Percentiles rank a stretch among this genome's conserved stretches.
Conservation (phyloP, 2,113 vertebrate species). For the Crotalus helleri region DNA sequence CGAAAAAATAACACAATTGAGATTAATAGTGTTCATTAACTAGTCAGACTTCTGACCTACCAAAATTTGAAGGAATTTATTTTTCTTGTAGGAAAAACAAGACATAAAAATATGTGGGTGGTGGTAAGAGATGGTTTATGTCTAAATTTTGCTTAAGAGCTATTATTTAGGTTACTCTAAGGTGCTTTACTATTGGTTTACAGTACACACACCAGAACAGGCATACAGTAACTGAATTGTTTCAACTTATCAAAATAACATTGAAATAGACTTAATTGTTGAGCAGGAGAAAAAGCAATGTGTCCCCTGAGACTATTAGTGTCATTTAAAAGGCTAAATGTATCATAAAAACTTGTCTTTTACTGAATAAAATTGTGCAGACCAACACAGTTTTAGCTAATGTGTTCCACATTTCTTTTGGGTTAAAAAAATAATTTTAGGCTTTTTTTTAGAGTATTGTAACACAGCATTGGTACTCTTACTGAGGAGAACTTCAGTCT, state of each 20-base stretch:
- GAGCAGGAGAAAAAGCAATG: conserved; percentile 71
- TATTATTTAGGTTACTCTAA: conserved; percentile 65
- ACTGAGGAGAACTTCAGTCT: conserved; percentile 42
- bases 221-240: conserved; percentile 81
- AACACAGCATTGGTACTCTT: conserved; percentile 48
- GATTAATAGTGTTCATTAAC: conserved; percentile 67
- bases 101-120: conserved; percentile 52
- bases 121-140: conserved; percentile 48
- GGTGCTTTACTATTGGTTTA: conserved; percentile 60
- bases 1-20: conserved; percentile 48
- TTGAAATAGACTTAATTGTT: conserved; percentile 82
- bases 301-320: conserved; percentile 81
- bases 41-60: conserved; percentile 51
- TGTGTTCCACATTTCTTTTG: conserved; percentile 81
- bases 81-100: conserved; percentile 44
- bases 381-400: conserved; percentile 80
- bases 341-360: conserved; percentile 83
- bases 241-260: conserved; percentile 77
- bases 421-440: conserved; percentile 13
- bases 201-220: conserved; percentile 60
- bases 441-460: not conserved
- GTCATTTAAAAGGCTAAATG: conserved; percentile 82
- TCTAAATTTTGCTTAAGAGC: conserved; percentile 60
- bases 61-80: conserved; percentile 39
- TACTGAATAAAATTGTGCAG: conserved; percentile 78